Evolutionary conservation across 2,797 vertebrate genomes (phyloP).

Genomic region (Fratercula arctica): DNA sequence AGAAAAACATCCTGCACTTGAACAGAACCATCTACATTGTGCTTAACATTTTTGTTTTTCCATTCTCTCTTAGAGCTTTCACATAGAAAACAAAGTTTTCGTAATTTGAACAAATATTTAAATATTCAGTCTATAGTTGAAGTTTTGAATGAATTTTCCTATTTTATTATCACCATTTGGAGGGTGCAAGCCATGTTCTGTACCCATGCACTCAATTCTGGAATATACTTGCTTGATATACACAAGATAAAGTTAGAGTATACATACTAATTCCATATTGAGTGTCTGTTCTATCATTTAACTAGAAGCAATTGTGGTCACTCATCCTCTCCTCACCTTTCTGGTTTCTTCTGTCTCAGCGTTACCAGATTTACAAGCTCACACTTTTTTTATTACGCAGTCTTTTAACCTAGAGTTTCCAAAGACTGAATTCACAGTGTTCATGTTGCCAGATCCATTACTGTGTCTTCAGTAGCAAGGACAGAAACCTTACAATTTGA

Average conservation of each 20-base stretch:
- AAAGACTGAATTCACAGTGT: neutral
- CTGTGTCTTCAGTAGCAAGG: neutral
- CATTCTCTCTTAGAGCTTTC: neutral
- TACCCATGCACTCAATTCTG: neutral
- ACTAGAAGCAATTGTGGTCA: neutral
- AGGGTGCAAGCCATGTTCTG: neutral
- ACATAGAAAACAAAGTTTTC: neutral
- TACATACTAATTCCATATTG: neutral
- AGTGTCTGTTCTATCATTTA: neutral
- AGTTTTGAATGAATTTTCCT: neutral
- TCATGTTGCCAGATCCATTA: neutral
- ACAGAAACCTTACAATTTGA: neutral
- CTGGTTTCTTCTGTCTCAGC: neutral
- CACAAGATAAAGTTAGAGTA: neutral
- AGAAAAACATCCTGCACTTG: neutral
- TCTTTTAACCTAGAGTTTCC: slow-evolving; percentile 4
- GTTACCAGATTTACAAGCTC: slow-evolving; percentile 26
- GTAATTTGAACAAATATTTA: neutral
- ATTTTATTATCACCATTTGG: neutral
- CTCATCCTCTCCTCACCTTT: neutral
- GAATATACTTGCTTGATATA: neutral
- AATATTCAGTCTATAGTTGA: neutral
- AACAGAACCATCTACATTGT: neutral
- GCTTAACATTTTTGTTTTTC: neutral
- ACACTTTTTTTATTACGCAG: slow-evolving; percentile 2